Evolutionary conservation across 37 sponge, comb jelly and placozoan species (phyloP), one percentile per base, ranked within the genome.

Genomic region (Spongia lamella): DNA sequence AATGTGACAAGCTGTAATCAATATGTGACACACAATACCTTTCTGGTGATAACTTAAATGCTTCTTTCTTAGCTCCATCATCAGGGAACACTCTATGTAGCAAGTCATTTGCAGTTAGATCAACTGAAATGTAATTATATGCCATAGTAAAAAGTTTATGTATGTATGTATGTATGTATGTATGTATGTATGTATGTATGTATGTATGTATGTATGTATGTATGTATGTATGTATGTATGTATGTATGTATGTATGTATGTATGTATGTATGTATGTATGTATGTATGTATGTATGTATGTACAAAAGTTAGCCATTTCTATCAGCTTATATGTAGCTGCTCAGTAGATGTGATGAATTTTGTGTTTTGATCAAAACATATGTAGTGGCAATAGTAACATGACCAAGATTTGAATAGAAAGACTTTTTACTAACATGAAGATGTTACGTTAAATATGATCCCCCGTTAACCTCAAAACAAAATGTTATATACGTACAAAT

Each of bases 21-120:
- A 24, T n/a, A n/a, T n/a, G n/a, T n/a, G n/a, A n/a, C n/a, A n/a
- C n/a, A n/a, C 4, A 33, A 31, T 64, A 89, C 89, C 76, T 60
- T 15, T 74, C 80, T 1, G 32, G 62, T 40, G 89, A 84, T 1
- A 89, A 33, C 4, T 68, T 68, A 9, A 81, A 43, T 58, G 69
- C 38, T 22, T 63, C 35, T 47, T 62, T 73, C 70, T 79, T 79
- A 49, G 60, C 54, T 2, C 43, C 53, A 11, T 9, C 55, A 31
- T 80, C 85, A 11, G 80, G 80, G 25, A 90, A 59, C 7, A 70
- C 77, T 38, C 24, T 38, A 2, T 72, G 22, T 3, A 84, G 33
- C 0, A 90, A 34, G 24, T 84, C 67, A 33, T 90, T 78, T 31
- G 78, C 90, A 37, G 73, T 50, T 0, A 27, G 70, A 59, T 70